phyloP scores from a whole-genome alignment of 2,113 vertebrate species.

The Scomber scombrus region DNA sequence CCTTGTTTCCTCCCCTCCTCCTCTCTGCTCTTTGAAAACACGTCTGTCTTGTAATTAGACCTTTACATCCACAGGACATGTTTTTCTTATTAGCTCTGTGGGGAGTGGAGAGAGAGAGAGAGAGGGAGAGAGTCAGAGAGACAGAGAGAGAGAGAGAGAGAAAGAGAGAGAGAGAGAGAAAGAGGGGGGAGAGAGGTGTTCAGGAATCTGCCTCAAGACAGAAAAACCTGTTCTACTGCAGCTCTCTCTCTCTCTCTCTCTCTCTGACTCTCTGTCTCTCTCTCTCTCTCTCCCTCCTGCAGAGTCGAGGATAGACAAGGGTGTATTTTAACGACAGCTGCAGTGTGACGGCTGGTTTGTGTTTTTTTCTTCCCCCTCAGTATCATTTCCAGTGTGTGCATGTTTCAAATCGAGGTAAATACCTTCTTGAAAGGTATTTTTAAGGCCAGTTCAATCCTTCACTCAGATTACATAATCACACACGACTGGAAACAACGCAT shows the following conservation, averaged over 20 bases:
- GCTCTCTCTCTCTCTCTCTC: background rate
- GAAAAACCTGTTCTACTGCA: constrained; percentile 70
- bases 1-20: background rate
- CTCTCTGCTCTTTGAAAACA: constrained; percentile 68
- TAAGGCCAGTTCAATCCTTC: too few relatives aligned
- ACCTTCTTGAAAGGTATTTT: background rate
- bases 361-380: too few relatives aligned
- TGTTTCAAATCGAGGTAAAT: background rate
- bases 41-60: constrained; percentile 80
- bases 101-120: constrained; percentile 27
- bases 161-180: background rate
- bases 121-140: background rate
- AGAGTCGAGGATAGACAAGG: background rate
- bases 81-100: constrained; percentile 78
- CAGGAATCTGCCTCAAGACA: constrained; percentile 70
- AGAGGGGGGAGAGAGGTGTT: constrained; percentile 10
- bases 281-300: background rate
- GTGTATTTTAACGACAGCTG: constrained; percentile 44
- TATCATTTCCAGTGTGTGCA: background rate
- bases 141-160: background rate
- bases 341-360: constrained; percentile 11
- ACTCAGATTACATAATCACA: too few relatives aligned
- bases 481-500: too few relatives aligned
- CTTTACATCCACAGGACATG: constrained; percentile 64
- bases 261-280: background rate